Evolutionary conservation across 2,797 vertebrate species (phyloP).

Genomic region (Melopsittacus undulatus): DNA sequence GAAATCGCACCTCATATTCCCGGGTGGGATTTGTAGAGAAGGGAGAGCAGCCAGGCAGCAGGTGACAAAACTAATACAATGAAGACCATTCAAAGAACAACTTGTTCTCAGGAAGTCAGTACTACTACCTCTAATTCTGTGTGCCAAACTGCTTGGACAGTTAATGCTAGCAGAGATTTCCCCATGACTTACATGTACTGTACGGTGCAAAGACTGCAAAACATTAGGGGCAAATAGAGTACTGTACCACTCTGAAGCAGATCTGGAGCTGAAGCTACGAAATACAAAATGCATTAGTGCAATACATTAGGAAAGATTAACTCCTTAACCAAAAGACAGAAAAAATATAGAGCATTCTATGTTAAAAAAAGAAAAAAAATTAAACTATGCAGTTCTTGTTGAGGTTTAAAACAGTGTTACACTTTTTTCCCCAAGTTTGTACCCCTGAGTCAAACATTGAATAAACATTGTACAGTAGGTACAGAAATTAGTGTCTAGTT

Average conservation of each 20-base stretch:
- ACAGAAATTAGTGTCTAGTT: slow-evolving; percentile 63
- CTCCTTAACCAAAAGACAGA: slow-evolving; percentile 2
- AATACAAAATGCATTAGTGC: slow-evolving; percentile 60
- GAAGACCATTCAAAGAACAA: background rate
- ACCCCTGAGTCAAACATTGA: slow-evolving; percentile 79
- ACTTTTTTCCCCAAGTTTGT: slow-evolving; percentile 72
- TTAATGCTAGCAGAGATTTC: background rate
- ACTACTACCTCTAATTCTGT: background rate
- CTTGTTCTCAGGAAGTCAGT: background rate
- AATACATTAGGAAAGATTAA: slow-evolving; percentile 35
- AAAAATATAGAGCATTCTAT: slow-evolving; percentile 10
- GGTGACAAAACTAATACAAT: background rate
- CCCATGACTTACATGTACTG: slow-evolving; percentile 1
- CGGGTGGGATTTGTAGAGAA: background rate
- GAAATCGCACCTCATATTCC: background rate
- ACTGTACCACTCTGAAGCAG: slow-evolving; percentile 30
- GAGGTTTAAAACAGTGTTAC: slow-evolving; percentile 73
- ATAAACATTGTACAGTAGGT: slow-evolving; percentile 74
- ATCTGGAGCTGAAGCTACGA: slow-evolving; percentile 11
- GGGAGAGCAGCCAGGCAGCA: background rate
- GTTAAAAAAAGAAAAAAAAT: background rate
- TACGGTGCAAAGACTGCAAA: slow-evolving; percentile 13
- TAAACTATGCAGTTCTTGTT: slow-evolving; percentile 44
- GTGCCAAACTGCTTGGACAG: background rate
- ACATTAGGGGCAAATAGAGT: background rate